Conservation (phyloP, 2,888 invertebrate genomes). For the Ichneumoninae sp. region DNA sequence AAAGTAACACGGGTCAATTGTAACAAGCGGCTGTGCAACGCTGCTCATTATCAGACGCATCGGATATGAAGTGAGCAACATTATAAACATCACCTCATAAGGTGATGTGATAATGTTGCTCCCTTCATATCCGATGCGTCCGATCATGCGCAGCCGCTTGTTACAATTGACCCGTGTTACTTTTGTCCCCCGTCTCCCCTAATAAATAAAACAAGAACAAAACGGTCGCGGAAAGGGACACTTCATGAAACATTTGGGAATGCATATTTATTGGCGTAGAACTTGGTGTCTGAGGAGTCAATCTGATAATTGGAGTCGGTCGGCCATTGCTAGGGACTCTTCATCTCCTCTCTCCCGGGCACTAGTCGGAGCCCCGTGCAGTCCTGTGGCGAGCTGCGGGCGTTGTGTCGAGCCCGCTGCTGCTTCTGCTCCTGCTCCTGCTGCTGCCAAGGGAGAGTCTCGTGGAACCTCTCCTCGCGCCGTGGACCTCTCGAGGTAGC, state of each 20-base stretch:
- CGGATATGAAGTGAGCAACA: too few species aligned
- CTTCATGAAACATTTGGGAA: slow-evolving; percentile 74
- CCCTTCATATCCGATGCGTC: too few species aligned
- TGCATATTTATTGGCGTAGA: slow-evolving; percentile 72
- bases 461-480: slow-evolving; percentile 32
- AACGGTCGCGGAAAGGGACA: background rate
- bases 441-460: slow-evolving; percentile 50
- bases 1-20: too few species aligned
- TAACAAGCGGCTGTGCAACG: too few species aligned
- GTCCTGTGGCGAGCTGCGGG: slow-evolving; percentile 46
- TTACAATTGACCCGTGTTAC: too few species aligned
- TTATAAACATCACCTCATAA: too few species aligned
- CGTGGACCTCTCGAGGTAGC: slow-evolving; percentile 11
- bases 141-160: too few species aligned
- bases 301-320: slow-evolving; percentile 78
- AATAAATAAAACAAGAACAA: background rate
- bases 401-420: slow-evolving; percentile 40
- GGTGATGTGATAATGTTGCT: too few species aligned
- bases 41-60: too few species aligned
- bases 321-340: slow-evolving; percentile 54
- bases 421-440: slow-evolving; percentile 50
- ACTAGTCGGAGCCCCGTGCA: slow-evolving; percentile 22
- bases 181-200: too few species aligned
- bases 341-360: slow-evolving; percentile 8
- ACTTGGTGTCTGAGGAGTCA: slow-evolving; percentile 70